Evolutionary conservation across 2,113 vertebrate species (phyloP).

Genomic region (Dendrocopos noguchii): DNA sequence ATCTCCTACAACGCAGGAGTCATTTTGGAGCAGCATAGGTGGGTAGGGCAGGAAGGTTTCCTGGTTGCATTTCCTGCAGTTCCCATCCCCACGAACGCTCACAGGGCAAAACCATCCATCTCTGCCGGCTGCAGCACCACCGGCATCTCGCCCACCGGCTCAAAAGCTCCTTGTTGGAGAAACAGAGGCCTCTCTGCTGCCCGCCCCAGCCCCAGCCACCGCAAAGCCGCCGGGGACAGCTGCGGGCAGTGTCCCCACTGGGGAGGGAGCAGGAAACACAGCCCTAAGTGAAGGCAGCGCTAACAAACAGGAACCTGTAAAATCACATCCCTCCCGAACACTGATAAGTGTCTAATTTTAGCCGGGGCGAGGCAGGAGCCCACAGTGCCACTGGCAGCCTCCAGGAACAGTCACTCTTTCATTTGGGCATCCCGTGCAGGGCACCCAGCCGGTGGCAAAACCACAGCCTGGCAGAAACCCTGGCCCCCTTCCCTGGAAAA

Average conservation of each 20-base stretch:
- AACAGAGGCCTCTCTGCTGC: conserved; percentile 21
- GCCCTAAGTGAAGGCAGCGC: not conserved
- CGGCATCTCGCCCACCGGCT: not conserved
- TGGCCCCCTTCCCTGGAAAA: not conserved
- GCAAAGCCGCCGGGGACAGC: not conserved
- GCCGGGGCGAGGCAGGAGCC: conserved; percentile 4
- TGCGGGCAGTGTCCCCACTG: not conserved
- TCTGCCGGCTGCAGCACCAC: not conserved
- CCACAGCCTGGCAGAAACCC: not conserved
- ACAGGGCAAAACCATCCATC: not conserved
- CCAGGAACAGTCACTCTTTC: conserved; percentile 62
- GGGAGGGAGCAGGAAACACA: not conserved
- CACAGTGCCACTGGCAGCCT: not conserved
- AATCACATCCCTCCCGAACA: conserved; percentile 66
- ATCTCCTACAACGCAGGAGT: not conserved
- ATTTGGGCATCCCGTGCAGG: not conserved
- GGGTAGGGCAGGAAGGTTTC: not conserved
- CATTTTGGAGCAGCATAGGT: rapidly evolving
- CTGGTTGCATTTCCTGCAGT: rapidly evolving
- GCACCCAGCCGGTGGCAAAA: not conserved
- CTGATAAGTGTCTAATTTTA: conserved; percentile 72
- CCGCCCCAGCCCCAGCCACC: not conserved
- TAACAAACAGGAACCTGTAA: conserved; percentile 79
- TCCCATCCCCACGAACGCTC: rapidly evolving
- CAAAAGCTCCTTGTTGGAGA: conserved; percentile 10